Percentiles rank a stretch among this genome's conserved stretches.
These are phyloP conservation scores for Laothoe populi DNA, from an alignment of 2,888 invertebrate species.

Conservation along the genomic window DNA sequence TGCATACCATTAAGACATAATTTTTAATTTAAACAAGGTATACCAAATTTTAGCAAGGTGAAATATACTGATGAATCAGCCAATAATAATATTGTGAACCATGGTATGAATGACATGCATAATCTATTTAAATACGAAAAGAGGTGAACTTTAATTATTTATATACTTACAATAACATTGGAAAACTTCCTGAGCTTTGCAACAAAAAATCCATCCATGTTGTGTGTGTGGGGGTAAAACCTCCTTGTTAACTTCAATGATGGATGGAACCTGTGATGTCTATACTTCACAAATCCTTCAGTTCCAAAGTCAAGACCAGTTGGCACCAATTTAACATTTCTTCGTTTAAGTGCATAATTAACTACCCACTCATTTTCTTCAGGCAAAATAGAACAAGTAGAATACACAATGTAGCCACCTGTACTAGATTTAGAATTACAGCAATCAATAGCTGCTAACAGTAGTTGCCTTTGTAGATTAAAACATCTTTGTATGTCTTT, in stretches of 20 bases:
- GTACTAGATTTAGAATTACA: slow-evolving; percentile 95
- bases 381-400: slow-evolving; percentile 98
- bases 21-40: neutral
- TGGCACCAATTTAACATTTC: slow-evolving; percentile 96
- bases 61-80: too few relatives aligned
- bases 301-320: slow-evolving; percentile 98
- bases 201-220: slow-evolving; percentile 99
- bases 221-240: slow-evolving; percentile 99
- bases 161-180: slow-evolving; percentile 86
- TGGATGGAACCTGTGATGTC: slow-evolving; percentile 94
- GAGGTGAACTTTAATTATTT: neutral
- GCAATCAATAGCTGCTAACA: slow-evolving; percentile 98
- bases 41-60: too few relatives aligned
- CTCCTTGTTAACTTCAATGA: slow-evolving; percentile 94
- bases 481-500: slow-evolving; percentile 96
- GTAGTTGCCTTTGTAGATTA: slow-evolving; percentile 95
- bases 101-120: neutral
- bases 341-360: slow-evolving; percentile 96
- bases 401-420: slow-evolving; percentile 98
- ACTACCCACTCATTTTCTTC: slow-evolving; percentile 99
- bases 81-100: too few relatives aligned
- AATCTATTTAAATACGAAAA: neutral
- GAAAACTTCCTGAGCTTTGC: slow-evolving; percentile 99
- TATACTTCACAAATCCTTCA: slow-evolving; percentile 96
- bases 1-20: too few relatives aligned